Evolutionary conservation across 2,797 vertebrate species (phyloP).

Genomic region (Lycodopsis pacificus): DNA sequence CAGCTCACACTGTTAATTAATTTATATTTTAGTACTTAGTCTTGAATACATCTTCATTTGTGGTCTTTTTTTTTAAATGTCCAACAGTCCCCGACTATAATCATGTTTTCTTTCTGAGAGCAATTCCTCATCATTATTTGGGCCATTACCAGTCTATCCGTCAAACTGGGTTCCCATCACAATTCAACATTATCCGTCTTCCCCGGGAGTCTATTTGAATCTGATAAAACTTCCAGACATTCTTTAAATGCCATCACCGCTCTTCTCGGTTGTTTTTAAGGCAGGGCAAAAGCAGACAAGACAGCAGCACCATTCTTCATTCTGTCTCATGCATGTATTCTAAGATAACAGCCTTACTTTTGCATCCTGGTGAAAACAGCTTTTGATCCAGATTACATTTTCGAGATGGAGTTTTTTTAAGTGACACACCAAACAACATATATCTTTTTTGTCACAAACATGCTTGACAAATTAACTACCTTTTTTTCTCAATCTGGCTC

Average conservation of each 20-base stretch:
- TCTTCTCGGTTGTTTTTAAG: slow-evolving; percentile 10
- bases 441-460: neutral
- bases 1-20: neutral
- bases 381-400: slow-evolving; percentile 2
- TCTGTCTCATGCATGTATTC: slow-evolving; percentile 7
- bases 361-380: neutral
- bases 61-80: neutral
- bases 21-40: neutral
- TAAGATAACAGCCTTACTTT: slow-evolving; percentile 7
- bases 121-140: slow-evolving; percentile 26
- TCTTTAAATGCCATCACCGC: slow-evolving; percentile 8
- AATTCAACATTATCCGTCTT: slow-evolving; percentile 21
- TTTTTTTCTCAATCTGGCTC: neutral
- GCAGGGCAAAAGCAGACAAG: slow-evolving; percentile 9
- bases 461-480: neutral
- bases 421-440: neutral
- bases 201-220: neutral
- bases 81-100: neutral
- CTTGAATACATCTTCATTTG: slow-evolving; percentile 1
- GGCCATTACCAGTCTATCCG: slow-evolving; percentile 11
- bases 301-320: neutral
- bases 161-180: slow-evolving; percentile 18
- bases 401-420: neutral
- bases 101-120: slow-evolving; percentile 7
- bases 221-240: neutral